Evolutionary conservation across 2,113 vertebrate genomes (phyloP).

Genomic region (Garra rufa): DNA sequence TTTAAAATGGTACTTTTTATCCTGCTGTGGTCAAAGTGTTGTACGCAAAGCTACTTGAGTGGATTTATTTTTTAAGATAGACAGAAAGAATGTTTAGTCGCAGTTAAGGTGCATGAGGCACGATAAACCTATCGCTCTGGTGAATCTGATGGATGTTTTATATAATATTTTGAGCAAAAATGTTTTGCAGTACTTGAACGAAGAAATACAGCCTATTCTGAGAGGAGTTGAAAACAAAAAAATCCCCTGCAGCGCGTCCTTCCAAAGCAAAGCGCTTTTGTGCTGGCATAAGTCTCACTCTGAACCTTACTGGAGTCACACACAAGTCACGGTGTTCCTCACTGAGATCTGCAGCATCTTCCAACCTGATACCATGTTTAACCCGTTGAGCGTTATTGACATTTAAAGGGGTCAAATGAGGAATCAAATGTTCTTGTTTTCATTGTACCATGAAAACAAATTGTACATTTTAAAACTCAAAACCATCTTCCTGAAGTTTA

Average conservation of each 20-base stretch:
- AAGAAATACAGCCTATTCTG: conserved; percentile 77
- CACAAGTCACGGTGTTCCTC: conserved; percentile 70
- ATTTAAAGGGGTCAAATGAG: conserved; percentile 6
- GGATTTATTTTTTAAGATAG: conserved; percentile 53
- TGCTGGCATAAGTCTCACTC: conserved; percentile 62
- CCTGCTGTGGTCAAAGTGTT: conserved; percentile 78
- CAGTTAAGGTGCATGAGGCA: conserved; percentile 61
- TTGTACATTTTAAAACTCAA: background rate
- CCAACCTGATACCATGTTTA: conserved; percentile 49
- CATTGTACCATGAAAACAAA: background rate
- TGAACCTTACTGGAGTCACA: conserved; percentile 67
- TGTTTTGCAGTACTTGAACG: conserved; percentile 80
- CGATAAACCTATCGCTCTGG: conserved; percentile 63
- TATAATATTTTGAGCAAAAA: conserved; percentile 70
- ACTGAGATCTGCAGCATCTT: conserved; percentile 52
- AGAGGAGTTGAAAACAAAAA: conserved; percentile 70
- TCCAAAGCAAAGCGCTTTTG: conserved; percentile 64
- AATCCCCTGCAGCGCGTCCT: conserved; percentile 59
- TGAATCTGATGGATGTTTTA: conserved; percentile 69
- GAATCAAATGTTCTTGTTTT: background rate
- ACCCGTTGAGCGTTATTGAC: conserved; percentile 9
- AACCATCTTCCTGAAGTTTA: background rate
- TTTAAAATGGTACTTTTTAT: conserved; percentile 81
- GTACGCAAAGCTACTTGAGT: conserved; percentile 73
- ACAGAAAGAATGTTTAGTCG: conserved; percentile 76